Evolutionary conservation across 1,140 invertebrate genomes (phyloP).

Genomic region (Atopsyche davidsoni): DNA sequence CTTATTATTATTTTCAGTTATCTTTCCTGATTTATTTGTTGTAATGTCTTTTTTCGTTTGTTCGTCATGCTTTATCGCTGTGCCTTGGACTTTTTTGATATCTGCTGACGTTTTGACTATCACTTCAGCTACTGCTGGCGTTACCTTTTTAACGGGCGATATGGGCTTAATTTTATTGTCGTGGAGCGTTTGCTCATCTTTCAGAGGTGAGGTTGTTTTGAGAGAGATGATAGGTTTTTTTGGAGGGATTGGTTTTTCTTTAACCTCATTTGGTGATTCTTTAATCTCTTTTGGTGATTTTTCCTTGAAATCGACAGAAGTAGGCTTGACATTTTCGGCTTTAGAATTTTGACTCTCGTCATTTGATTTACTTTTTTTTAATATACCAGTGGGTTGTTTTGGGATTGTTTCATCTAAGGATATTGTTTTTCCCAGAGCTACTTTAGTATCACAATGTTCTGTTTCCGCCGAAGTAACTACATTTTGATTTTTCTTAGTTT

Average conservation of each 20-base stretch:
- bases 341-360: background rate
- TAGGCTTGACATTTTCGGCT: no score
- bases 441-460: background rate
- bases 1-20: conserved; percentile 9
- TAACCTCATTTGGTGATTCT: background rate
- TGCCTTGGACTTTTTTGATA: conserved; percentile 16
- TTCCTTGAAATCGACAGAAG: no score
- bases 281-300: background rate
- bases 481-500: background rate
- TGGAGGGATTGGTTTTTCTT: background rate
- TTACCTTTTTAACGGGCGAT: background rate
- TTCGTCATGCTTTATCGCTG: no score
- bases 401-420: background rate
- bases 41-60: no score
- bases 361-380: background rate
- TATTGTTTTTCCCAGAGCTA: background rate
- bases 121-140: conserved; percentile 5
- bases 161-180: background rate
- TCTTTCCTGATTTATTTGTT: conserved; percentile 4
- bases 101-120: conserved; percentile 3
- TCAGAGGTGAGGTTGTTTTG: background rate
- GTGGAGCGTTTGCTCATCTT: background rate
- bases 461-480: background rate
- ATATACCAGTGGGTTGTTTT: background rate
- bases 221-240: background rate